Evolutionary conservation across 2,888 invertebrate species (phyloP).

Genomic region (Phymatocera aterrima): DNA sequence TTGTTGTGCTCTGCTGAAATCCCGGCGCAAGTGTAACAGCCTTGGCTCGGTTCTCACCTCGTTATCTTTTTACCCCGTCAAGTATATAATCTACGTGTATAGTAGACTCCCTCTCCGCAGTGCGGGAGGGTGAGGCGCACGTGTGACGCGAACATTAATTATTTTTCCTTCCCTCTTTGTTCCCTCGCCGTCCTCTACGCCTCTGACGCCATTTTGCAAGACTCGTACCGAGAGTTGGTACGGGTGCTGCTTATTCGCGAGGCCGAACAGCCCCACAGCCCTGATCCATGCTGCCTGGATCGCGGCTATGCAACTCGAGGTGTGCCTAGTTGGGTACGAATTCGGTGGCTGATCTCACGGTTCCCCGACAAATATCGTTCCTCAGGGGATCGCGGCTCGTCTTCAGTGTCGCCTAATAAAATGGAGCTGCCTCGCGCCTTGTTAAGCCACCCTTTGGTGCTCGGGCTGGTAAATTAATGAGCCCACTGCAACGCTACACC

Average conservation of each 20-base stretch:
- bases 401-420: slow-evolving; percentile 70
- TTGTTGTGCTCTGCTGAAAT: slow-evolving; percentile 31
- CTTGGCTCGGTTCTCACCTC: slow-evolving; percentile 52
- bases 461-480: slow-evolving; percentile 71
- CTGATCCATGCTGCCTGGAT: background rate
- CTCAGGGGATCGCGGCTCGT: slow-evolving; percentile 38
- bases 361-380: slow-evolving; percentile 11
- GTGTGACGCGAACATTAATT: slow-evolving; percentile 70
- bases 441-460: slow-evolving; percentile 70
- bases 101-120: too few species aligned
- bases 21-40: background rate
- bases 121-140: slow-evolving; percentile 55
- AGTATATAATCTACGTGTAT: too few species aligned
- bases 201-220: slow-evolving; percentile 56
- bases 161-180: slow-evolving; percentile 67
- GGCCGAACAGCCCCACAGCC: background rate
- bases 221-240: slow-evolving; percentile 6
- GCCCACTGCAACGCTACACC: slow-evolving; percentile 72
- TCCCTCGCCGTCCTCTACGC: slow-evolving; percentile 50
- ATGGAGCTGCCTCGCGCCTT: slow-evolving; percentile 66
- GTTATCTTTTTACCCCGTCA: slow-evolving; percentile 65
- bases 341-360: background rate
- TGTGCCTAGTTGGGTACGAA: background rate
- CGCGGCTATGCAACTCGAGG: background rate
- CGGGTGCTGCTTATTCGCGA: background rate